A percentile compares a stretch with the other conserved stretches of the same genome.
phyloP scores from a whole-genome alignment of 2,888 invertebrate genomes.

The Xestoiulus laeticollis region DNA sequence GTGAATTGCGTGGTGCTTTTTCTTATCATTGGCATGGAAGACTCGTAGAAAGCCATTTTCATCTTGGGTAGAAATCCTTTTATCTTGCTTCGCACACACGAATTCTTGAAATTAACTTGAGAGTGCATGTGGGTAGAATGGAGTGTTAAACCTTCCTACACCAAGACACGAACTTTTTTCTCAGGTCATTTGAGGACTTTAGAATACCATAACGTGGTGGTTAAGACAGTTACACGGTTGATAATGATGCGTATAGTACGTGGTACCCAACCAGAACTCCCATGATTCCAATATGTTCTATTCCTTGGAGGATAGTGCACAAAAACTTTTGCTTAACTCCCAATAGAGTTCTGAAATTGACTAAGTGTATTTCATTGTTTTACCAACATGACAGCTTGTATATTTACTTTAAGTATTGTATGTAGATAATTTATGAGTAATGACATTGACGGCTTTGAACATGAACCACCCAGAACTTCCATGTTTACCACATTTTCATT shows the following conservation, averaged over 20 bases:
- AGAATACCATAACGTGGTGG: not conserved
- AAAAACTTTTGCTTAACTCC: not conserved
- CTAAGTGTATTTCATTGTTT: not conserved
- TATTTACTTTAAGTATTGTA: too few species aligned
- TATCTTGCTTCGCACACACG: not conserved
- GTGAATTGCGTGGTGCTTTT: conserved; percentile 1
- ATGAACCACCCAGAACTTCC: too few species aligned
- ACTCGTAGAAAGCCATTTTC: not conserved
- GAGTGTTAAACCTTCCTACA: conserved; percentile 2
- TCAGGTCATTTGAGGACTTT: not conserved
- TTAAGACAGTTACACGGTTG: too few species aligned
- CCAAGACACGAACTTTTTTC: not conserved
- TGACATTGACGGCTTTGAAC: too few species aligned
- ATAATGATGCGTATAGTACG: too few species aligned
- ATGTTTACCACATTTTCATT: too few species aligned
- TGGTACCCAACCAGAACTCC: too few species aligned
- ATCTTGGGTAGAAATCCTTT: not conserved
- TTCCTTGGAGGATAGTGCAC: too few species aligned
- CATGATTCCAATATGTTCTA: too few species aligned
- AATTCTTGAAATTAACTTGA: not conserved
- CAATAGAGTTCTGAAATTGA: not conserved
- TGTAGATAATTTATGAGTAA: too few species aligned
- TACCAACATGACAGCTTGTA: too few species aligned
- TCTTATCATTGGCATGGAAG: not conserved
- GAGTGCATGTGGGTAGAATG: not conserved